Evolutionary conservation across 1,140 invertebrate genomes (phyloP), one percentile per base, ranked within the genome.

Genomic region (Cydia strobilella): DNA sequence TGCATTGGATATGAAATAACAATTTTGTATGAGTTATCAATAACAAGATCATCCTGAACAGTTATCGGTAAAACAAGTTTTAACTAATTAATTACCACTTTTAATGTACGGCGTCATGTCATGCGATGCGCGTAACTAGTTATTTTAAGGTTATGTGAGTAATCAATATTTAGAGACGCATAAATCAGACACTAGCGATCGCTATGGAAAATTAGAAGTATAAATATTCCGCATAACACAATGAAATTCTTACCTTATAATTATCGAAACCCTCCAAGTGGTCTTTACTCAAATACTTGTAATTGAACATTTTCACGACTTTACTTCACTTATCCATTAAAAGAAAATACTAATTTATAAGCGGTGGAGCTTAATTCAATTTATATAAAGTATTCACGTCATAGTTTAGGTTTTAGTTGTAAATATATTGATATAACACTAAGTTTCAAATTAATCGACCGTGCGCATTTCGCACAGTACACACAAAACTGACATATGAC

Each of bases 201-300:
- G 20, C 54, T 59, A 59, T 51, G 48, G 48, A 18, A 5, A 54
- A n/a, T 15, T 2, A 18, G n/a, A 66, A 66, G 12, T 7, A 18
- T 10, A 51, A 18, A 39, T 7, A 7, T 31, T 2, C 13, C 15
- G 25, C 45, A 75, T n/a, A 23, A 51, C n/a, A 75, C 62, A 35
- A 72, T 63, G 9, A 39, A 51, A 65, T 51, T 85, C 79, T 93
- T 94, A 98, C 97, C 95, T 98, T 98, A 87, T 98, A 98, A 93
- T 96, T 96, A 92, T 98, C 97, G 92, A 98, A 98, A 63, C 97
- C 98, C 84, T 95, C 94, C 59, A 98, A 94, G 86, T 98, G 96
- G 80, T 97, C 96, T 74, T 94, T 93, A 48, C 94, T 95, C 73
- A 98, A 93, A 90, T 98, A 98, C 86, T 96, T 94, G 72, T 94